phyloP scores from a whole-genome alignment of 2,113 vertebrate species.

The Excalfactoria chinensis region DNA sequence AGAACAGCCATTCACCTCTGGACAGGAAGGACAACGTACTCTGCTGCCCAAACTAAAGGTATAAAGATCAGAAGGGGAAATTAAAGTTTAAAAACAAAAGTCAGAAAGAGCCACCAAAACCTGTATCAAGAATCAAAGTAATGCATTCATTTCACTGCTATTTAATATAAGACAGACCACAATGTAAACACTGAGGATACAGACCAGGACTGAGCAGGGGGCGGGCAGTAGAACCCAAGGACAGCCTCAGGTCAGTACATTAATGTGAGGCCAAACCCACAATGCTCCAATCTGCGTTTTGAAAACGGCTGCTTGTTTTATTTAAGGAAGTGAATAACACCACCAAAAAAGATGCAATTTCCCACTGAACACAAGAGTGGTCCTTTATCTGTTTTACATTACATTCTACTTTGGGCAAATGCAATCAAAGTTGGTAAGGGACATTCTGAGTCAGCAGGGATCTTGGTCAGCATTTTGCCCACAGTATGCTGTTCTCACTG shows the following conservation, averaged over 20 bases:
- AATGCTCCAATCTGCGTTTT: background rate
- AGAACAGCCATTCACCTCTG: background rate
- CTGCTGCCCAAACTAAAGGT: background rate
- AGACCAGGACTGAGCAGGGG: background rate
- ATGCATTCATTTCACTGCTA: background rate
- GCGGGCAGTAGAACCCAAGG: background rate
- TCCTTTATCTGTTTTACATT: background rate
- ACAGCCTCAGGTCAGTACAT: background rate
- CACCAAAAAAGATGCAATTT: rapidly evolving
- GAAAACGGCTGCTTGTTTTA: background rate
- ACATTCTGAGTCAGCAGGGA: background rate
- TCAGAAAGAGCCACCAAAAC: background rate
- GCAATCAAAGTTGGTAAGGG: background rate
- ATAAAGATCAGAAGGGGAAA: background rate
- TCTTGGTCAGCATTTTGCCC: background rate
- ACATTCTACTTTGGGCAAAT: background rate
- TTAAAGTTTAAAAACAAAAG: background rate
- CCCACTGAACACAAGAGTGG: background rate
- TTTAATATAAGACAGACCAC: background rate
- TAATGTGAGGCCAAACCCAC: background rate
- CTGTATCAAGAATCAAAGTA: background rate
- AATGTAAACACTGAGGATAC: rapidly evolving
- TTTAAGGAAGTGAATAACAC: background rate
- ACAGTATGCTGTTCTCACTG: background rate
- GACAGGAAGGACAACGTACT: background rate